Conservation (phyloP, 2,113 vertebrate genomes). For the Silurus glanis region DNA sequence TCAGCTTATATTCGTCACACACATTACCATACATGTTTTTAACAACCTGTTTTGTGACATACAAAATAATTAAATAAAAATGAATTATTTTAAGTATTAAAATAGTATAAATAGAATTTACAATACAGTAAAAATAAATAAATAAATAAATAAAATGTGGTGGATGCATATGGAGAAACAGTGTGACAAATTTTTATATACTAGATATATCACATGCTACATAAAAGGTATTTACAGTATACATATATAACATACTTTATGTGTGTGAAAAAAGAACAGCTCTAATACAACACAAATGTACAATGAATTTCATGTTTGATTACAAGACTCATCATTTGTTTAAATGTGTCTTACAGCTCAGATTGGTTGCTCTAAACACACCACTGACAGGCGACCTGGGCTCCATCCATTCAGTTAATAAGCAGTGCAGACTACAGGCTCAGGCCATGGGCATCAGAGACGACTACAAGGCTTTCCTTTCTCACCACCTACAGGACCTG, state of each 20-base stretch:
- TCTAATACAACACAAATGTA: background rate
- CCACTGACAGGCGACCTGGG: constrained; percentile 84
- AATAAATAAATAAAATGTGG: too few species aligned
- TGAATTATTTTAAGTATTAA: too few species aligned
- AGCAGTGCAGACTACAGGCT: constrained; percentile 89
- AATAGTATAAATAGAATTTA: too few species aligned
- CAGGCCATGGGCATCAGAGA: constrained; percentile 83
- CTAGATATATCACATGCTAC: too few species aligned
- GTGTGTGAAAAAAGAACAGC: background rate
- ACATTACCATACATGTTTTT: too few species aligned
- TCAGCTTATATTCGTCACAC: too few species aligned
- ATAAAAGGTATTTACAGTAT: background rate
- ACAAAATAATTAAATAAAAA: too few species aligned
- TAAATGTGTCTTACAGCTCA: constrained; percentile 73
- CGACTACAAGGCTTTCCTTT: constrained; percentile 90
- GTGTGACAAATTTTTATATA: too few species aligned
- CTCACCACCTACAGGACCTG: constrained; percentile 87
- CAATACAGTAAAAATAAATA: too few species aligned
- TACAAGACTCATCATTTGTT: background rate
- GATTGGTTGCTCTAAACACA: constrained; percentile 86
- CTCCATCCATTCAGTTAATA: constrained; percentile 75
- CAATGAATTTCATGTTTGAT: background rate
- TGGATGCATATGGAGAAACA: too few species aligned
- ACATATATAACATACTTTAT: background rate
- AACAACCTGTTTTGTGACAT: too few species aligned